phyloP scores from a whole-genome alignment of 2,888 invertebrate species.

The Mythimna albipuncta region DNA sequence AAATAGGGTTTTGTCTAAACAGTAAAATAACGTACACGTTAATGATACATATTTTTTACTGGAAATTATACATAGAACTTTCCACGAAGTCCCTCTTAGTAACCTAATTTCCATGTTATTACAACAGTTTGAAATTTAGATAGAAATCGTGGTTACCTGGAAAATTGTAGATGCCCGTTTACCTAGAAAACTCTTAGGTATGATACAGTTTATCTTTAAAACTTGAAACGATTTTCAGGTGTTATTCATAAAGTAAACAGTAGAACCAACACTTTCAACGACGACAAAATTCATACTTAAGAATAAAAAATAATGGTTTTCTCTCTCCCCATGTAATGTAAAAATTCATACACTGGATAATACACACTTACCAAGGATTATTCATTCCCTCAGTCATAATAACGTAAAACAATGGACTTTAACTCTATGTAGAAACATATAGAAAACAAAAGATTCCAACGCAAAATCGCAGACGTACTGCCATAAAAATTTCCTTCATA shows the following conservation, averaged over 20 bases:
- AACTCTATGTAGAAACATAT: constrained; percentile 47
- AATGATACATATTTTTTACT: too few species aligned
- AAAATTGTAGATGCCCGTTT: constrained; percentile 11
- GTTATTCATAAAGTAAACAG: background rate
- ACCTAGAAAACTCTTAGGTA: background rate
- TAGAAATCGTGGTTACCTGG: constrained; percentile 19
- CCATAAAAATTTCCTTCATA: constrained; percentile 60
- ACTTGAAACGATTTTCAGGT: background rate
- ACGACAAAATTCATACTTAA: background rate
- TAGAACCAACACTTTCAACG: background rate
- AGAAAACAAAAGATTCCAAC: constrained; percentile 56
- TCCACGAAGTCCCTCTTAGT: constrained; percentile 12
- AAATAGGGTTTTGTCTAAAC: too few species aligned
- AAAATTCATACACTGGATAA: constrained; percentile 31
- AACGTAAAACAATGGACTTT: constrained; percentile 57
- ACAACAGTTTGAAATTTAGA: constrained; percentile 13
- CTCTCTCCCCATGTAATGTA: background rate
- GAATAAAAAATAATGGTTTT: background rate
- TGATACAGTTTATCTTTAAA: background rate
- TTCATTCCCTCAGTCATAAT: constrained; percentile 37
- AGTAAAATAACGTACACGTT: too few species aligned
- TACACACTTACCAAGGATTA: constrained; percentile 28
- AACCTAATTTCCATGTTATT: constrained; percentile 36
- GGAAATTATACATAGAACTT: background rate
- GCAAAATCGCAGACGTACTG: constrained; percentile 51